These are phyloP conservation scores for Trichacis sp. DNA, from an alignment of 2,888 invertebrate genomes.

Conservation along the genomic window DNA sequence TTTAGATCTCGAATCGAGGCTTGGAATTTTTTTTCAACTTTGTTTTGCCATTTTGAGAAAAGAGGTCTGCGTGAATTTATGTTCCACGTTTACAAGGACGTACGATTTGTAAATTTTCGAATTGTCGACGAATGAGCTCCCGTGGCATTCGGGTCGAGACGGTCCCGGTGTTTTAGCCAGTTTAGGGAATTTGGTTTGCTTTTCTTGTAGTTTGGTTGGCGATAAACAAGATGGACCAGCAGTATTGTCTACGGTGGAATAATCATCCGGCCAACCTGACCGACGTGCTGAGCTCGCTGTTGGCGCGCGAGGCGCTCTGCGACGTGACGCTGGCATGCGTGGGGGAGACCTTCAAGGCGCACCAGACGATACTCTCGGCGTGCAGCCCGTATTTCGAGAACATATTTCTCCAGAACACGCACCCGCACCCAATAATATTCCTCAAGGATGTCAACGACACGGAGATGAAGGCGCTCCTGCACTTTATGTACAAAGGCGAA, in stretches of 20 bases:
- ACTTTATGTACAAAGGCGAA: slow-evolving; percentile 95
- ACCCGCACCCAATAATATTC: slow-evolving; percentile 93
- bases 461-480: slow-evolving; percentile 89
- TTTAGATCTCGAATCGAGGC: too few species aligned
- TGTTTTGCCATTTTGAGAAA: too few species aligned
- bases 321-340: slow-evolving; percentile 94
- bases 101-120: too few species aligned
- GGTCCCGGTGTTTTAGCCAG: slow-evolving; percentile 39
- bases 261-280: slow-evolving; percentile 93
- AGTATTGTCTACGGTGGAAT: slow-evolving; percentile 95
- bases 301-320: slow-evolving; percentile 89
- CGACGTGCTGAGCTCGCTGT: slow-evolving; percentile 87
- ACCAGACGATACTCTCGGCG: slow-evolving; percentile 92
- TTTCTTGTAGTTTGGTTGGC: slow-evolving; percentile 62
- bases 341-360: slow-evolving; percentile 91
- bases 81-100: too few species aligned
- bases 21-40: too few species aligned
- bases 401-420: slow-evolving; percentile 88
- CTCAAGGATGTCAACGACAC: slow-evolving; percentile 91
- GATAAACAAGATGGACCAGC: slow-evolving; percentile 78
- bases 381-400: slow-evolving; percentile 95
- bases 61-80: too few species aligned
- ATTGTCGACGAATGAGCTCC: too few species aligned
- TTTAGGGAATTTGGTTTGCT: slow-evolving; percentile 59
- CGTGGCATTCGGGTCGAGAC: too few species aligned